Conservation (phyloP, 1,140 invertebrate genomes). For the Dendroctonus valens region DNA sequence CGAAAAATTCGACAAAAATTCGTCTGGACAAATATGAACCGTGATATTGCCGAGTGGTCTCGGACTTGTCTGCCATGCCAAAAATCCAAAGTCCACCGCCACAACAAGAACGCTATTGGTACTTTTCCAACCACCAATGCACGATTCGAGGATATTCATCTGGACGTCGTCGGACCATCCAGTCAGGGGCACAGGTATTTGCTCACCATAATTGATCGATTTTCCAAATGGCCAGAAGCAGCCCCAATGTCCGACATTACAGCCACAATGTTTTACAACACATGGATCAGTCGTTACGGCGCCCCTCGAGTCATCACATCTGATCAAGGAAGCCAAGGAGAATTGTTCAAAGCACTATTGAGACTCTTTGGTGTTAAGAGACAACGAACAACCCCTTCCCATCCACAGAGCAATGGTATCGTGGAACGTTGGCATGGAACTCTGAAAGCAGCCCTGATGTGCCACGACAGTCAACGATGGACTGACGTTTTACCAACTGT, state of each 20-base stretch:
- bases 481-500: constrained; percentile 46
- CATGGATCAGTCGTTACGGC: constrained; percentile 45
- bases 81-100: neutral
- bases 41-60: constrained; percentile 8
- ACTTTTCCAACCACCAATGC: constrained; percentile 8
- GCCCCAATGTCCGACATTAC: constrained; percentile 21
- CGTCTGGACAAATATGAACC: constrained; percentile 16
- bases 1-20: constrained; percentile 9
- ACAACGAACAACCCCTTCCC: constrained; percentile 46
- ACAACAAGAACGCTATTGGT: neutral
- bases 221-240: constrained; percentile 36
- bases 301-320: constrained; percentile 43
- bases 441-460: constrained; percentile 49
- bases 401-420: constrained; percentile 44
- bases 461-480: constrained; percentile 42
- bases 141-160: constrained; percentile 42
- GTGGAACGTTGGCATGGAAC: constrained; percentile 48
- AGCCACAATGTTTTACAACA: constrained; percentile 22
- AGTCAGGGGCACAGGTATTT: constrained; percentile 44
- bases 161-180: constrained; percentile 47
- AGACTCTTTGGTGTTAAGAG: constrained; percentile 38
- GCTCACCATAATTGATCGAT: constrained; percentile 11
- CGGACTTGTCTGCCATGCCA: constrained; percentile 18
- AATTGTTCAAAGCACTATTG: constrained; percentile 10
- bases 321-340: constrained; percentile 43